phyloP scores from a whole-genome alignment of 2,888 invertebrate species.

The Tillus elongatus region DNA sequence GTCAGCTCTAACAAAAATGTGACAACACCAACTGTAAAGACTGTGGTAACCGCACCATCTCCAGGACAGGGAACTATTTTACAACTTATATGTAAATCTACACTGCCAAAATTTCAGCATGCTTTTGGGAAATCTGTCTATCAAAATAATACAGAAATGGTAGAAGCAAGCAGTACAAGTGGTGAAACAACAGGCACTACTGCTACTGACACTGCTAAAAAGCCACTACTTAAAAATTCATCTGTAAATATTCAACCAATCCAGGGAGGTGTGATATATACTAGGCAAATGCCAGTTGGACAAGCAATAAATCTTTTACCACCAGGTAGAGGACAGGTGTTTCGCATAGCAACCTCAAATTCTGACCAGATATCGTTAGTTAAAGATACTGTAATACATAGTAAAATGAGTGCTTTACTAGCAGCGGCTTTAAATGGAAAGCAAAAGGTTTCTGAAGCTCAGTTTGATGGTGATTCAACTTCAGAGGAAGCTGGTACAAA shows the following conservation, averaged over 20 bases:
- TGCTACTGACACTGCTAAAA: conserved; percentile 21
- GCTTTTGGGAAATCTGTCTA: conserved; percentile 67
- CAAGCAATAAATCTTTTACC: conserved; percentile 54
- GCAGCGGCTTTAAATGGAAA: conserved; percentile 42
- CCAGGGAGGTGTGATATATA: conserved; percentile 62
- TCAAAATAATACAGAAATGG: conserved; percentile 30
- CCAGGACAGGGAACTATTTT: conserved; percentile 40
- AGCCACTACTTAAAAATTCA: conserved; percentile 46
- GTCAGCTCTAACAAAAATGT: conserved; percentile 20
- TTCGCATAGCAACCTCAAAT: conserved; percentile 40
- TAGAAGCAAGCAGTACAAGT: conserved; percentile 22
- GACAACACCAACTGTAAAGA: conserved; percentile 23
- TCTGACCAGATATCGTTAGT: conserved; percentile 39
- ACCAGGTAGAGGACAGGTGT: conserved; percentile 38
- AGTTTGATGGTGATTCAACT: conserved; percentile 22
- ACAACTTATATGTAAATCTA: conserved; percentile 56
- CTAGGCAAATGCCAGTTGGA: conserved; percentile 59
- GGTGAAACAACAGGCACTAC: conserved; percentile 19
- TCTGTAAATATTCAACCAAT: conserved; percentile 51
- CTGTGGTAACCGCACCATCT: conserved; percentile 24
- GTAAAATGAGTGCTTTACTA: conserved; percentile 43
- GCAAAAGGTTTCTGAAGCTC: conserved; percentile 26
- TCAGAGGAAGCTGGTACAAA: conserved; percentile 24
- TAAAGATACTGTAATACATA: conserved; percentile 42
- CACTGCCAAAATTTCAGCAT: conserved; percentile 67